phyloP scores from a whole-genome alignment of 2,888 invertebrate species.

The Brenthis hecate region DNA sequence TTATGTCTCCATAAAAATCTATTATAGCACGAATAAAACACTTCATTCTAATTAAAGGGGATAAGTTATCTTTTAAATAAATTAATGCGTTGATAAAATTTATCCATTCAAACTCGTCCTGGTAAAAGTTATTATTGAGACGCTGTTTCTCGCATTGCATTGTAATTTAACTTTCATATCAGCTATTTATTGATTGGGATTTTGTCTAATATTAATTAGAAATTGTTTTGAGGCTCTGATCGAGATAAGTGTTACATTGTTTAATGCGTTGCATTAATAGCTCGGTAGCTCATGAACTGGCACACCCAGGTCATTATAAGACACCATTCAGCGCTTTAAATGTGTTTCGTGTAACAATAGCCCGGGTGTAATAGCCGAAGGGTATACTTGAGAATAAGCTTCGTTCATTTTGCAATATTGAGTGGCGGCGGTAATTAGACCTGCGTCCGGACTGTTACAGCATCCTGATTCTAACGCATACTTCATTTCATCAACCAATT shows the following conservation, averaged over 20 bases:
- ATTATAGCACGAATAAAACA: conserved; percentile 30
- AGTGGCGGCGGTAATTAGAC: conserved; percentile 77
- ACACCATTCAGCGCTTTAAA: conserved; percentile 62
- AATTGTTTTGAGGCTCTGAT: conserved; percentile 60
- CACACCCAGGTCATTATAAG: conserved; percentile 70
- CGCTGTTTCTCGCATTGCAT: conserved; percentile 41
- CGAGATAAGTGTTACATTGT: conserved; percentile 62
- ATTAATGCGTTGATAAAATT: conserved; percentile 44
- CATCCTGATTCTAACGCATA: conserved; percentile 77
- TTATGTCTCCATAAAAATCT: conserved; percentile 30
- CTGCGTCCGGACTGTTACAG: conserved; percentile 72
- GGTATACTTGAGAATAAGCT: conserved; percentile 66
- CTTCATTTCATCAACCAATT: conserved; percentile 38
- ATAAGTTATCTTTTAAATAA: conserved; percentile 40
- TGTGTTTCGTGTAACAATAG: conserved; percentile 71
- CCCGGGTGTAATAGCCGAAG: conserved; percentile 64
- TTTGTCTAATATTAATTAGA: conserved; percentile 72
- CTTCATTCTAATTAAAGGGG: conserved; percentile 33
- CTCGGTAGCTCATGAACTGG: conserved; percentile 56
- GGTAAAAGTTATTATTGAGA: conserved; percentile 52
- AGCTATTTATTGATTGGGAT: conserved; percentile 69
- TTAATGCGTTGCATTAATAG: conserved; percentile 57
- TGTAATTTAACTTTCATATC: conserved; percentile 72
- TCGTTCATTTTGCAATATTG: conserved; percentile 76
- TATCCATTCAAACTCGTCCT: conserved; percentile 55